A percentile compares a stretch with the other conserved stretches of the same genome.
Conservation (phyloP, 2,797 vertebrate species). For the Chelmon rostratus region DNA sequence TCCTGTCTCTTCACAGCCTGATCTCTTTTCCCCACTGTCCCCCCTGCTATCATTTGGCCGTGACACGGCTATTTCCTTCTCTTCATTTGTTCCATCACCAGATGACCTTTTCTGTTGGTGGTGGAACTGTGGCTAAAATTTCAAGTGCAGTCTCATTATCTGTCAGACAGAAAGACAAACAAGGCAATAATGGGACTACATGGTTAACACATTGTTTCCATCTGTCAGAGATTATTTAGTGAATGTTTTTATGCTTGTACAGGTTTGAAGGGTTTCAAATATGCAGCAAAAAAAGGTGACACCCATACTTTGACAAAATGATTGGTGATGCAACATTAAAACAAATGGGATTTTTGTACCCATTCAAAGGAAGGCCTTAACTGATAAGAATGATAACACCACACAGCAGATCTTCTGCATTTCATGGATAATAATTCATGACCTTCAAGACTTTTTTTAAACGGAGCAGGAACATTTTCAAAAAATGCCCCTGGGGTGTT, state of each 20-base stretch:
- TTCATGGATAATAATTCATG: constrained; percentile 12
- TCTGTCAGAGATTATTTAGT: not conserved
- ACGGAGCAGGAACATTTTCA: not conserved
- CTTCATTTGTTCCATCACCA: constrained; percentile 62
- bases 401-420: not conserved
- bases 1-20: constrained; percentile 69
- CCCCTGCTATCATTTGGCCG: constrained; percentile 65
- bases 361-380: constrained; percentile 24
- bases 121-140: constrained; percentile 36
- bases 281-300: not conserved
- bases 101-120: constrained; percentile 57
- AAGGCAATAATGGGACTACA: not conserved
- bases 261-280: constrained; percentile 2
- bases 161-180: constrained; percentile 1
- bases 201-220: not conserved
- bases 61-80: constrained; percentile 65
- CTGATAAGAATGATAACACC: constrained; percentile 19
- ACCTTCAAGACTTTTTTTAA: constrained; percentile 9
- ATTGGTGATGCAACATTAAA: constrained; percentile 23
- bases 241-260: not conserved
- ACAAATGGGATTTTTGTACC: not conserved
- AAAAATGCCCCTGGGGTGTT: not conserved
- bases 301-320: constrained; percentile 3
- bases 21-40: constrained; percentile 37
- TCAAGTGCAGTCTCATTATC: constrained; percentile 19